Evolutionary conservation across 2,797 vertebrate species (phyloP), one percentile per base, ranked within the genome.

Genomic region (Gadopsis bispinosus): DNA sequence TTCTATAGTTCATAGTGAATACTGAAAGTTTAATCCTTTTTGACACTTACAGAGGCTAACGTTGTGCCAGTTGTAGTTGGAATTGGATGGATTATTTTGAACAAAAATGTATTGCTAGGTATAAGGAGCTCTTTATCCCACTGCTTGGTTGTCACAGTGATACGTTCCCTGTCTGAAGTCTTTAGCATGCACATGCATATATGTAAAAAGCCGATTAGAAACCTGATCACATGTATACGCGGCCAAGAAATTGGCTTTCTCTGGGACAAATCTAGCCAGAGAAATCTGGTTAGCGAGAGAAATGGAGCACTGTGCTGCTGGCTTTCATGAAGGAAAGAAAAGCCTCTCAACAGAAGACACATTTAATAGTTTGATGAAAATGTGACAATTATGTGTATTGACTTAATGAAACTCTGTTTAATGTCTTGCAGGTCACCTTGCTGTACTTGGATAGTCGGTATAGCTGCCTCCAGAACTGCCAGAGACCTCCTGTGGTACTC

Each of bases 401-500:
- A 39, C 5, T 17, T 33, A 43, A 51, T 60, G 13, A 48, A 54
- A 20, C 33, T 56, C 11, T 69, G 92, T 93, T 47, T 41, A 12
- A 33, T n/a, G 41, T 50, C 9, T 54, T 20, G 22, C 17, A 51
- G 31, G 67, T 95, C 95, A 99, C 98, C 98, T 98, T 99, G 97
- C 88, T 99, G 97, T 83, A 92, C 93, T 92, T 96, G 96, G 90
- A 99, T 97, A 87, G 94, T 95, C 6, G 98, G 98, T 83, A 99
- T 96, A 90, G 97, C 95, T 86, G 94, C 95, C 94, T 99, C 98
- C 94, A 99, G 96, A 94, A 96, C 95, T 82, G 95, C 94, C 96
- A 99, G 95, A 90, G 98, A 96, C 95, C 92, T 98, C 95, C 97
- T 97, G 96, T 99, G 98, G 95, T 98, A 99, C 79, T 99, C 98